phyloP scores from a whole-genome alignment of 2,113 vertebrate species.

The Boleophthalmus pectinirostris region DNA sequence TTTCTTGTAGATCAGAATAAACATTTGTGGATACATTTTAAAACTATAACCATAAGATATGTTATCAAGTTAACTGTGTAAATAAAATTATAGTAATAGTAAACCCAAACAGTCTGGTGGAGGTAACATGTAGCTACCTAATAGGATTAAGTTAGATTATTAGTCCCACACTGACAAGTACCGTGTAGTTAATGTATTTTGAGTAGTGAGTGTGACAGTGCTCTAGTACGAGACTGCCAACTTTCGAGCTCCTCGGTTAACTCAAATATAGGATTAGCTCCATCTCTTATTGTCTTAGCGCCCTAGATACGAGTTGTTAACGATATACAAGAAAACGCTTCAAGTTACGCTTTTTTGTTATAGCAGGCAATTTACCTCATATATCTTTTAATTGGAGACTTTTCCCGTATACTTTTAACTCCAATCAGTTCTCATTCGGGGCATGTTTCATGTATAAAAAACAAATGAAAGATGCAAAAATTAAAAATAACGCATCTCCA shows the following conservation, averaged over 20 bases:
- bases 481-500: conserved; percentile 41
- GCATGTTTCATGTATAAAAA: not conserved
- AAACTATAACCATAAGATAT: too few relatives aligned
- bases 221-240: too few relatives aligned
- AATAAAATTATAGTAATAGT: too few relatives aligned
- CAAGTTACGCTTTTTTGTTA: not conserved
- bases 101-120: too few relatives aligned
- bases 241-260: too few relatives aligned
- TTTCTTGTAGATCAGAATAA: too few relatives aligned
- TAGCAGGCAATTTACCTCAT: conserved; percentile 30
- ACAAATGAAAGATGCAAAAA: not conserved
- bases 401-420: not conserved
- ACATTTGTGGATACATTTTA: too few relatives aligned
- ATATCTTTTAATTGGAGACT: conserved; percentile 7
- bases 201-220: too few relatives aligned
- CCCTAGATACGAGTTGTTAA: conserved; percentile 20
- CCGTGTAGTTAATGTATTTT: too few relatives aligned
- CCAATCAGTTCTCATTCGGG: not conserved
- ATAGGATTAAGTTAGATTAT: not conserved
- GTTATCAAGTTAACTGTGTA: too few relatives aligned
- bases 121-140: not conserved
- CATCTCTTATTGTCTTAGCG: conserved; percentile 14
- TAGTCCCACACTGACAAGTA: not conserved
- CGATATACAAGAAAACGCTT: conserved; percentile 3
- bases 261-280: not conserved